phyloP scores from a whole-genome alignment of 2,797 vertebrate species.

The Pipistrellus nathusii region DNA sequence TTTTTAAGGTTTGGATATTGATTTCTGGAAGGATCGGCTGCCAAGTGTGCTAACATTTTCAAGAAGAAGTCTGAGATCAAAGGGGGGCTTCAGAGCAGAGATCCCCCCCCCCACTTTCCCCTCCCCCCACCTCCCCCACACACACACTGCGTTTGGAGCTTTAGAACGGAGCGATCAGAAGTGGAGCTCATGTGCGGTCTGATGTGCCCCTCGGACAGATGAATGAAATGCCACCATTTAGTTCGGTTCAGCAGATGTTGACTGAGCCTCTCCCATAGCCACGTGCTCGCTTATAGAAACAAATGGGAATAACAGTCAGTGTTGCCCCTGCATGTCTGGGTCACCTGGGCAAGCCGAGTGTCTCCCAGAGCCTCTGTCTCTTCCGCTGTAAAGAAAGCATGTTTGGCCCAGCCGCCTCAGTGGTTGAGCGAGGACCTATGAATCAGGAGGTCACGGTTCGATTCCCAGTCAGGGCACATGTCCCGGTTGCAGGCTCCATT shows the following conservation, averaged over 20 bases:
- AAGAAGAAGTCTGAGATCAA: slow-evolving; percentile 14
- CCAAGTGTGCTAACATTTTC: slow-evolving; percentile 52
- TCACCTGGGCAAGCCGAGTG: not conserved
- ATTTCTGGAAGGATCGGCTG: slow-evolving; percentile 61
- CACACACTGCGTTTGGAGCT: no score
- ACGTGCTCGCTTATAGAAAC: not conserved
- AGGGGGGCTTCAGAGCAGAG: not conserved
- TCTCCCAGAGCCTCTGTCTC: not conserved
- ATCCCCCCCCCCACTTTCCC: not conserved
- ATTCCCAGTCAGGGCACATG: no score
- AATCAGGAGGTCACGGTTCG: not conserved
- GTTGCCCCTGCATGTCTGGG: rapidly evolving
- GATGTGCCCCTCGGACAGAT: not conserved
- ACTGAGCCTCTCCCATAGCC: not conserved
- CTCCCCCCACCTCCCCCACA: not conserved
- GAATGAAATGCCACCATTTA: slow-evolving; percentile 21
- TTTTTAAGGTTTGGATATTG: slow-evolving; percentile 57
- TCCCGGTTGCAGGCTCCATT: no score
- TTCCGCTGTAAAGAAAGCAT: not conserved
- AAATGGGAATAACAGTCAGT: not conserved
- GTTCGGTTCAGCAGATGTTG: not conserved
- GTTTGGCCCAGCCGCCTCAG: not conserved
- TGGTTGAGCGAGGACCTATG: no score
- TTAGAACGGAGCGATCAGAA: no score
- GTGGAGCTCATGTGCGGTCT: not conserved